phyloP scores from a whole-genome alignment of 2,888 invertebrate species.

The Drosophila ustulata region DNA sequence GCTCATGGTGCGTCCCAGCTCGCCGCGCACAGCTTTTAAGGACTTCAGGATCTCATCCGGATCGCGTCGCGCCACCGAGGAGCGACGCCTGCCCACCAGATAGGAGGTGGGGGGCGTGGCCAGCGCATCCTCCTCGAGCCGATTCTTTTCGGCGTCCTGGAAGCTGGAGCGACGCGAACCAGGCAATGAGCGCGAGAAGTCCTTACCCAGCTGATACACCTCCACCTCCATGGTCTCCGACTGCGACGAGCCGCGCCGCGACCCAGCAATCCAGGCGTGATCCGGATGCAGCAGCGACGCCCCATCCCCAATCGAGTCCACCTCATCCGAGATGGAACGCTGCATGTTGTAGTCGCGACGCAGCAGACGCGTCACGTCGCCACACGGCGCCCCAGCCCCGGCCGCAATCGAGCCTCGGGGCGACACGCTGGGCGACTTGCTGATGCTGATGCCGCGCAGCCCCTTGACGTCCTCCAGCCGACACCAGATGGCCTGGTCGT shows the following conservation, averaged over 20 bases:
- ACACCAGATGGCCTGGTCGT: constrained; percentile 96
- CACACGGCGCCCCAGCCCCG: constrained; percentile 86
- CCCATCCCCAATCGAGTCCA: constrained; percentile 91
- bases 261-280: constrained; percentile 92
- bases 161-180: constrained; percentile 94
- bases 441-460: constrained; percentile 86
- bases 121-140: constrained; percentile 85
- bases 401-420: constrained; percentile 90
- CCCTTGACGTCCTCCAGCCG: constrained; percentile 92
- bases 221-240: constrained; percentile 94
- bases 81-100: constrained; percentile 90
- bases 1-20: constrained; percentile 93
- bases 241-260: constrained; percentile 94
- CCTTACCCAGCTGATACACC: constrained; percentile 93
- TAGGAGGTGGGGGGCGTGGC: constrained; percentile 86
- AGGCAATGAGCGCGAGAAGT: constrained; percentile 93
- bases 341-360: constrained; percentile 91
- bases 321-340: constrained; percentile 91
- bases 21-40: constrained; percentile 92
- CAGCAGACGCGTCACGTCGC: constrained; percentile 88
- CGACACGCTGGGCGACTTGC: constrained; percentile 91
- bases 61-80: constrained; percentile 92
- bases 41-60: constrained; percentile 94
- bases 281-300: constrained; percentile 93
- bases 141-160: constrained; percentile 89